These are phyloP conservation scores for Apamea monoglypha DNA, from an alignment of 2,888 invertebrate species.

Conservation along the genomic window DNA sequence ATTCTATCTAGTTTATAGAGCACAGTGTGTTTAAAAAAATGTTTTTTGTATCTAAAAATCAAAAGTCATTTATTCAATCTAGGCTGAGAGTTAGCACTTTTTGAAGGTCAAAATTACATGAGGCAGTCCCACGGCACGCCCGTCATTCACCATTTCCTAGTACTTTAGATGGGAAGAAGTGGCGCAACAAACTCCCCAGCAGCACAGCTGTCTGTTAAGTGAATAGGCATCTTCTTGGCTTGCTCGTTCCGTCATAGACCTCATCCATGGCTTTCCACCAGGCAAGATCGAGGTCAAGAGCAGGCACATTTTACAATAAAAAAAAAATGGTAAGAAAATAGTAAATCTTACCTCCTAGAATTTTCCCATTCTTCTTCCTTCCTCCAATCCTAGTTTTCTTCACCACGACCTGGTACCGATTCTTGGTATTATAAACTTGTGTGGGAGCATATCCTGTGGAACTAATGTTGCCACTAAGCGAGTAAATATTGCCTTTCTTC, in stretches of 20 bases:
- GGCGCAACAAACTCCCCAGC: neutral
- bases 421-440: constrained; percentile 79
- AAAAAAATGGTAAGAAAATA: neutral
- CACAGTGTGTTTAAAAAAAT: neutral
- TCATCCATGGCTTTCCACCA: too few species aligned
- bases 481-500: constrained; percentile 74
- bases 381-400: constrained; percentile 76
- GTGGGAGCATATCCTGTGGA: constrained; percentile 77
- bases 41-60: neutral
- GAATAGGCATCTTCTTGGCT: too few species aligned
- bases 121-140: neutral
- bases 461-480: constrained; percentile 67
- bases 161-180: neutral
- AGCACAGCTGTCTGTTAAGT: neutral
- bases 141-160: neutral
- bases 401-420: constrained; percentile 81
- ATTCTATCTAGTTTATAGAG: too few species aligned
- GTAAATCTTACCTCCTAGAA: constrained; percentile 73
- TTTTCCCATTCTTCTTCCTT: constrained; percentile 73
- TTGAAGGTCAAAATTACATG: neutral
- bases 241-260: too few species aligned
- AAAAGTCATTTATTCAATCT: neutral
- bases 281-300: too few species aligned
- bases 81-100: neutral
- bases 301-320: too few species aligned